These are phyloP conservation scores for Hydrolagus affinis DNA, from an alignment of 2,113 vertebrate genomes.

Conservation along the genomic window DNA sequence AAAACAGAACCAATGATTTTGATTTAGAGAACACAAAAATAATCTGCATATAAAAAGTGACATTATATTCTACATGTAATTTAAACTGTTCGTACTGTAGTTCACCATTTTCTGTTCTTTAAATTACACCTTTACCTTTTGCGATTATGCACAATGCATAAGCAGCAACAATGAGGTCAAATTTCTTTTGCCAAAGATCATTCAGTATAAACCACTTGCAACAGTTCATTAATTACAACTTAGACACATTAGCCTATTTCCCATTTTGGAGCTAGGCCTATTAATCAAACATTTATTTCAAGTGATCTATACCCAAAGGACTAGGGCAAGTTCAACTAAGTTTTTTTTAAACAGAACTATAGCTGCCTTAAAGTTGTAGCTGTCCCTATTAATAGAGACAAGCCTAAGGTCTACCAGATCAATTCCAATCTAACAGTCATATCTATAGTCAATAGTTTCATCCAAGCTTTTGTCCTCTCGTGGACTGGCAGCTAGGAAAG, in stretches of 20 bases:
- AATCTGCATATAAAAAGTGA: constrained; percentile 33
- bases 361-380: constrained; percentile 89
- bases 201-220: constrained; percentile 80
- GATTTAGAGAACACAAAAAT: constrained; percentile 33
- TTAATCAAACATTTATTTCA: constrained; percentile 69
- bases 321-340: constrained; percentile 73
- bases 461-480: constrained; percentile 85
- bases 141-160: constrained; percentile 75
- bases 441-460: constrained; percentile 93
- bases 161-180: constrained; percentile 76
- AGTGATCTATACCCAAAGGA: constrained; percentile 78
- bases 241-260: constrained; percentile 19
- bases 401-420: constrained; percentile 28
- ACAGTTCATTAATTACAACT: constrained; percentile 43
- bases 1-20: constrained; percentile 32
- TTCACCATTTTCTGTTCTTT: constrained; percentile 48
- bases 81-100: constrained; percentile 44
- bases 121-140: constrained; percentile 59
- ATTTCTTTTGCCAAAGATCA: constrained; percentile 76
- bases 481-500: constrained; percentile 84
- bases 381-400: constrained; percentile 43
- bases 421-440: constrained; percentile 73
- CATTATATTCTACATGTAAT: constrained; percentile 38
- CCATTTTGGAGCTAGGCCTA: constrained; percentile 12
- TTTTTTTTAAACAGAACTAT: constrained; percentile 58